Conservation (phyloP, 2,113 vertebrate species). For the Abramis brama region DNA sequence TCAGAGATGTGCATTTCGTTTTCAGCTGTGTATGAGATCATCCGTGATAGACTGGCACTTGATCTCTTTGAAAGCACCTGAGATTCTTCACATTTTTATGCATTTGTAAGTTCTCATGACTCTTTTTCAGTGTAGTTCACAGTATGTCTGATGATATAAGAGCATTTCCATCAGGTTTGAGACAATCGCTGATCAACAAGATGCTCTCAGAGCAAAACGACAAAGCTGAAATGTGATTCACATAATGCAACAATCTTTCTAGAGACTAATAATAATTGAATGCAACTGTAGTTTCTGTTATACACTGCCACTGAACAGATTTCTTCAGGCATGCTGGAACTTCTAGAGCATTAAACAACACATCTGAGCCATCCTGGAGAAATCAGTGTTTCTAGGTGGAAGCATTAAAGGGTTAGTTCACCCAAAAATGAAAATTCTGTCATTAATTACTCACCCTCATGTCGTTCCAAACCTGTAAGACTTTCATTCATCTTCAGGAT, state of each 20-base stretch:
- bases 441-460: no score
- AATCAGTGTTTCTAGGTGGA: no score
- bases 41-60: background rate
- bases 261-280: background rate
- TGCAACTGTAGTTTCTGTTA: background rate
- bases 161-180: background rate
- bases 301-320: background rate
- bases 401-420: no score
- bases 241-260: background rate
- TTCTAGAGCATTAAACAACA: no score
- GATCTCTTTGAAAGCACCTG: background rate
- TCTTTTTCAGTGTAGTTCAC: background rate
- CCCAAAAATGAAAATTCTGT: no score
- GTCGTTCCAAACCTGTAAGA: no score
- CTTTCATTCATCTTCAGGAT: no score
- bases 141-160: no score
- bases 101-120: background rate
- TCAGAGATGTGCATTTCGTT: background rate
- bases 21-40: no score
- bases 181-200: background rate
- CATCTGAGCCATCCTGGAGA: no score
- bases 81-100: background rate
- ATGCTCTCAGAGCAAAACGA: background rate
- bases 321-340: background rate
- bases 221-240: background rate